These are phyloP conservation scores for Bradypodion ventrale DNA, from an alignment of 2,797 vertebrate species.

Conservation along the genomic window DNA sequence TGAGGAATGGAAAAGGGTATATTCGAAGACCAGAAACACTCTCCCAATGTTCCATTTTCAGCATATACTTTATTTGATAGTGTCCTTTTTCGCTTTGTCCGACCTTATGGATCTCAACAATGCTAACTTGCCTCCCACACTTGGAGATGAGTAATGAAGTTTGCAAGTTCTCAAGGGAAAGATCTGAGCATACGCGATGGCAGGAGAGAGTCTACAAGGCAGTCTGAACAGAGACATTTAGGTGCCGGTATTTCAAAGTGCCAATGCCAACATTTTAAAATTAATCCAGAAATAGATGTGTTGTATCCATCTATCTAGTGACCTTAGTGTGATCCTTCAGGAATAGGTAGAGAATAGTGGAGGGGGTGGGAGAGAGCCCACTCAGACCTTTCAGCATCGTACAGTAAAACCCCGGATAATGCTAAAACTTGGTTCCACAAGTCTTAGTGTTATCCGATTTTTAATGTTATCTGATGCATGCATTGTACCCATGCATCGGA, in stretches of 20 bases:
- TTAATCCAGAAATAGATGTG: not conserved
- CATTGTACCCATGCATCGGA: too few species aligned
- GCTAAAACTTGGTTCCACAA: too few species aligned
- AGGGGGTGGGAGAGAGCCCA: too few species aligned
- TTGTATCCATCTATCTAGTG: too few species aligned
- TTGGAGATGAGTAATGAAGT: not conserved
- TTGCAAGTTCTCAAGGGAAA: not conserved
- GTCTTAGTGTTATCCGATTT: too few species aligned
- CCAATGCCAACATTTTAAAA: not conserved
- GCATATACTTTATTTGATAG: constrained; percentile 37
- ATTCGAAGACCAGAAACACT: not conserved
- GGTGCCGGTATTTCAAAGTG: not conserved
- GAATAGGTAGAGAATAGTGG: too few species aligned
- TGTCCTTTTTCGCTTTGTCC: constrained; percentile 8
- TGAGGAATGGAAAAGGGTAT: constrained; percentile 32
- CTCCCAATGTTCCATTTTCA: constrained; percentile 34
- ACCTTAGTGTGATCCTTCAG: too few species aligned
- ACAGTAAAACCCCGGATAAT: too few species aligned
- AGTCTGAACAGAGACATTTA: not conserved
- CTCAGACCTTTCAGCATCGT: not conserved
- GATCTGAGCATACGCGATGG: not conserved
- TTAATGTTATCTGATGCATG: too few species aligned
- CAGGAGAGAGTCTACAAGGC: not conserved
- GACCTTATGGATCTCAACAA: constrained; percentile 10
- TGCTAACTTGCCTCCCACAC: not conserved